A percentile compares a stretch with the other conserved stretches of the same genome.
These are phyloP conservation scores for Strigamia maritima DNA, from an alignment of 2,888 invertebrate species.

Conservation along the genomic window DNA sequence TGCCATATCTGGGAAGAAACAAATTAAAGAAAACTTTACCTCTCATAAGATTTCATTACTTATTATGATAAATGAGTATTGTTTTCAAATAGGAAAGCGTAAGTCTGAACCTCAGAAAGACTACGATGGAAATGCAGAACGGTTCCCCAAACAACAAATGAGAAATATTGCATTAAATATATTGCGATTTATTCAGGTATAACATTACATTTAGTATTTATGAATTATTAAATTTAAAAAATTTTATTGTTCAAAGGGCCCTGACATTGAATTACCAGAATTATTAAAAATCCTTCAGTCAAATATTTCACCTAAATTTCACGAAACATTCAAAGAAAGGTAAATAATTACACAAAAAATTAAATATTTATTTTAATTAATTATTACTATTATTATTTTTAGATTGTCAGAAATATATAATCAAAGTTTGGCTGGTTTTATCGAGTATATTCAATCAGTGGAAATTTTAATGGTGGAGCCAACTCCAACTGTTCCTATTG, in stretches of 20 bases:
- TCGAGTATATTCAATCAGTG: slow-evolving; percentile 64
- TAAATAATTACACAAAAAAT: not conserved
- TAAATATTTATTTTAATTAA: not conserved
- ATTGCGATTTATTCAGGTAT: slow-evolving; percentile 8
- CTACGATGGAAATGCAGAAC: not conserved
- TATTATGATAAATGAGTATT: slow-evolving; percentile 12
- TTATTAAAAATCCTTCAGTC: not conserved
- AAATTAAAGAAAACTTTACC: slow-evolving; percentile 20
- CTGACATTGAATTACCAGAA: slow-evolving; percentile 3
- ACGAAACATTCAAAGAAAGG: not conserved
- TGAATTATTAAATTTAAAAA: not conserved
- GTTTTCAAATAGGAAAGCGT: not conserved
- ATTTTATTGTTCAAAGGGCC: not conserved
- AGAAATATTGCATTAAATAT: not conserved
- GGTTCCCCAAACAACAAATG: not conserved
- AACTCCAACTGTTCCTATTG: slow-evolving; percentile 60
- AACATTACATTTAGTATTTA: not conserved
- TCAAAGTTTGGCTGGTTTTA: slow-evolving; percentile 61
- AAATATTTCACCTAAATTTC: not conserved
- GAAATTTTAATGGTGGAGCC: slow-evolving; percentile 65
- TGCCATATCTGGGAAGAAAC: not conserved
- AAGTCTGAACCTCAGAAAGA: not conserved
- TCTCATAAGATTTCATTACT: slow-evolving; percentile 17
- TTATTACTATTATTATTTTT: slow-evolving; percentile 36
- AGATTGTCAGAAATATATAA: slow-evolving; percentile 54